phyloP scores from a whole-genome alignment of 2,888 invertebrate species.

The Eristalinus aeneus region DNA sequence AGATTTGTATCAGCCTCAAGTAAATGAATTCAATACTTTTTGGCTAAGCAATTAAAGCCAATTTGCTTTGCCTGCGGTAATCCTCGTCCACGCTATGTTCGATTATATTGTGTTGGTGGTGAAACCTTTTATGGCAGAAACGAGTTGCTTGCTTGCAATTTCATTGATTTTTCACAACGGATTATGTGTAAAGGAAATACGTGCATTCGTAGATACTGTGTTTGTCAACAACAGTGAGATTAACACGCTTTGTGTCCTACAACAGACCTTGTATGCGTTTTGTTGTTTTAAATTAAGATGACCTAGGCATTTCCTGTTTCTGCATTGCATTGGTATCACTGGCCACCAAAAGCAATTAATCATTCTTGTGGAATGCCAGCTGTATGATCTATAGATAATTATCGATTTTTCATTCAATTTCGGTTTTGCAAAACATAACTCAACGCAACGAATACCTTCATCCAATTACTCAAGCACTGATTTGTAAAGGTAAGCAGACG shows the following conservation, averaged over 20 bases:
- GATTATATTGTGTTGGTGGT: background rate
- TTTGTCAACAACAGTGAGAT: background rate
- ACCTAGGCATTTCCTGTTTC: constrained; percentile 32
- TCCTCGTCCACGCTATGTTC: background rate
- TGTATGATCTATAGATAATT: background rate
- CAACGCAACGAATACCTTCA: background rate
- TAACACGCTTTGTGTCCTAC: background rate
- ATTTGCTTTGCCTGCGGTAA: background rate
- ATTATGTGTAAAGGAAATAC: background rate
- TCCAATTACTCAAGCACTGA: background rate
- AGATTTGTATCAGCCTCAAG: background rate
- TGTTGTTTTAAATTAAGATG: constrained; percentile 3
- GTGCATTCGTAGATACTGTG: background rate
- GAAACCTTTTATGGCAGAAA: background rate
- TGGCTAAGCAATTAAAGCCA: constrained; percentile 9
- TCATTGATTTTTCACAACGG: background rate
- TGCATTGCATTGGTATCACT: constrained; percentile 22
- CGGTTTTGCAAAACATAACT: background rate
- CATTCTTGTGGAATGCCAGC: background rate
- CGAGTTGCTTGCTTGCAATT: background rate
- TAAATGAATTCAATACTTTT: background rate
- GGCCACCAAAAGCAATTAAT: constrained; percentile 14
- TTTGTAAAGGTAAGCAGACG: background rate
- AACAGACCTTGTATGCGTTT: background rate
- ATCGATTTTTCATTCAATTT: background rate